Percentiles rank a stretch among this genome's conserved stretches.
These are phyloP conservation scores for Tetraodon nigroviridis DNA, from an alignment of 2,113 vertebrate genomes.

Conservation along the genomic window DNA sequence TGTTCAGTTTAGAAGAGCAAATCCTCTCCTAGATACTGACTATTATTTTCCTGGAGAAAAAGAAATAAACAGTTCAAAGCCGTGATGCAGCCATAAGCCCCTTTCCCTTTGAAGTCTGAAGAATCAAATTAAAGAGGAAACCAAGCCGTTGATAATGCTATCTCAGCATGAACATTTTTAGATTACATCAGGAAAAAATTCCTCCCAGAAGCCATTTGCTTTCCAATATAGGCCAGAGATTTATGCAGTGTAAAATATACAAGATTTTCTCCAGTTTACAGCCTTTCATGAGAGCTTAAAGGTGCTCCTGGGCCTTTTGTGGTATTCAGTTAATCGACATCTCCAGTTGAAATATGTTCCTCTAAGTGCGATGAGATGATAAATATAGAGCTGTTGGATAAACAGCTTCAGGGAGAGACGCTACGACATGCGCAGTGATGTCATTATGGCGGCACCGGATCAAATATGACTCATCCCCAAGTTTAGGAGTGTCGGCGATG, in stretches of 20 bases:
- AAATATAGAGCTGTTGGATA: slow-evolving; percentile 60
- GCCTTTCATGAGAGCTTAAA: not conserved
- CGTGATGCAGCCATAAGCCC: slow-evolving; percentile 23
- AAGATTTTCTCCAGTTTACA: slow-evolving; percentile 18
- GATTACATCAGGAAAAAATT: slow-evolving; percentile 49
- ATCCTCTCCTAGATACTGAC: too few relatives aligned
- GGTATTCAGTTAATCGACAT: slow-evolving; percentile 40
- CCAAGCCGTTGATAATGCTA: slow-evolving; percentile 42
- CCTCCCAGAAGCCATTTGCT: slow-evolving; percentile 22
- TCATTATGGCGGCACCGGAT: slow-evolving; percentile 40
- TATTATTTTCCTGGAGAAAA: not conserved
- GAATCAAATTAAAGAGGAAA: slow-evolving; percentile 41
- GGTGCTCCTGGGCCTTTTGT: slow-evolving; percentile 27
- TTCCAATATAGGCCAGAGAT: slow-evolving; percentile 27
- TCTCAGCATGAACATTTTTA: slow-evolving; percentile 49
- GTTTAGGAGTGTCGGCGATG: slow-evolving; percentile 41
- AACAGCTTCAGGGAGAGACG: slow-evolving; percentile 46
- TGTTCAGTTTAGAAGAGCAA: too few relatives aligned
- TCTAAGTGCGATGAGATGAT: slow-evolving; percentile 44
- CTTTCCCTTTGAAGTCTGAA: slow-evolving; percentile 56
- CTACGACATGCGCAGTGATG: slow-evolving; percentile 46
- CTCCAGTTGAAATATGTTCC: slow-evolving; percentile 23
- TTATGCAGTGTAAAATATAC: slow-evolving; percentile 27
- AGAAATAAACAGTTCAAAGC: slow-evolving; percentile 19
- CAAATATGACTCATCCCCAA: slow-evolving; percentile 55